A percentile compares a stretch with the other conserved stretches of the same genome.
phyloP scores from a whole-genome alignment of 2,113 vertebrate genomes.

The Actenoides lindsayi region DNA sequence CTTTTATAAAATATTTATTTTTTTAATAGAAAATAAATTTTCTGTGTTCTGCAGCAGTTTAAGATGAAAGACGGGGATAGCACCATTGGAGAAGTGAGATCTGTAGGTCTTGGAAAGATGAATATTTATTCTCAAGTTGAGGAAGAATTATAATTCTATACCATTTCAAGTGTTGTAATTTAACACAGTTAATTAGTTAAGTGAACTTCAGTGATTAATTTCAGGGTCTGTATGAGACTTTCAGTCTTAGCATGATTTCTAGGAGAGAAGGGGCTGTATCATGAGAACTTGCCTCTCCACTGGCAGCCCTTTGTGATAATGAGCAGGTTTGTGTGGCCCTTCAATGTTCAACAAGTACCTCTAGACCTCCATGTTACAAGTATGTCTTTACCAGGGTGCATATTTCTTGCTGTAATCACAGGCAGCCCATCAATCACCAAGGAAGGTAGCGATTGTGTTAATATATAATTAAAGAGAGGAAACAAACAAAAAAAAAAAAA shows the following conservation, averaged over 20 bases:
- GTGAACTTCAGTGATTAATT: constrained; percentile 19
- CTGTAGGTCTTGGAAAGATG: neutral
- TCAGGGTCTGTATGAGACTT: neutral
- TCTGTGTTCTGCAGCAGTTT: neutral
- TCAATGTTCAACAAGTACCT: neutral
- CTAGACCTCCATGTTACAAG: neutral
- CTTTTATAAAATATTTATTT: neutral
- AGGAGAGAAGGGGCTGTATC: neutral
- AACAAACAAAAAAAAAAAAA: neutral
- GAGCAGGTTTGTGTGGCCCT: neutral
- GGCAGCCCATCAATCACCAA: neutral
- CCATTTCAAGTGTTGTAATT: neutral
- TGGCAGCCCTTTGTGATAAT: neutral
- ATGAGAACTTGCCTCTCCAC: neutral
- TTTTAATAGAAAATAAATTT: neutral
- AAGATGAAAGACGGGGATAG: neutral
- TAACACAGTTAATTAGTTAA: neutral
- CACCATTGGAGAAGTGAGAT: neutral
- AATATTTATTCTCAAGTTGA: neutral
- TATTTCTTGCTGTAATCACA: neutral
- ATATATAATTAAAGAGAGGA: too few species aligned
- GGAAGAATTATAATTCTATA: neutral
- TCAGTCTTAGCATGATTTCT: neutral
- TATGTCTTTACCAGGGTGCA: neutral
- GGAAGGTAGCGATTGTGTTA: neutral